These are phyloP conservation scores for Leucania comma DNA, from an alignment of 2,888 invertebrate genomes.

Conservation along the genomic window DNA sequence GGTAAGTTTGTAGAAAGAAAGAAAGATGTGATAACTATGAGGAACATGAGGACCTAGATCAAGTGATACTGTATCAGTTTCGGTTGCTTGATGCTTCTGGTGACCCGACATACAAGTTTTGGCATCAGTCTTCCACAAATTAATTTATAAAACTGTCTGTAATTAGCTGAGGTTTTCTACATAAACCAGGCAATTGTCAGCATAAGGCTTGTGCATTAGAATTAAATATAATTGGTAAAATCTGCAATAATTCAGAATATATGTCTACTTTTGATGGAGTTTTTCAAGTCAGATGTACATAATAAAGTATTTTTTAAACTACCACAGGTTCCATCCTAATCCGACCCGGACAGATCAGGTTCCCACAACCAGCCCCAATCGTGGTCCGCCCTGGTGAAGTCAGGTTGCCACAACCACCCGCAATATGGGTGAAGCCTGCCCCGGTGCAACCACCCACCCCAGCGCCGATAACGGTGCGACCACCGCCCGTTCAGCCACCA, in stretches of 20 bases:
- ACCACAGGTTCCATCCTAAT: constrained; percentile 77
- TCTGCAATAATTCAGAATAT: too few species aligned
- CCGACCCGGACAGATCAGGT: constrained; percentile 79
- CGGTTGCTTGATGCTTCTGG: too few species aligned
- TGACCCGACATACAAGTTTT: too few species aligned
- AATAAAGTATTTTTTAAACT: background rate
- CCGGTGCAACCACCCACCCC: constrained; percentile 76
- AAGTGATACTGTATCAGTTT: too few species aligned
- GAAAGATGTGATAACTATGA: background rate
- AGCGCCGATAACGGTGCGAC: constrained; percentile 75
- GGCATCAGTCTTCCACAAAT: too few species aligned
- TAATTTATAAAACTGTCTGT: too few species aligned
- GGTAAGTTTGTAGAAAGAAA: constrained; percentile 65
- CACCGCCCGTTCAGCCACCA: constrained; percentile 75
- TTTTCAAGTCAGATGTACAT: too few species aligned
- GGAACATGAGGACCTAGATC: too few species aligned
- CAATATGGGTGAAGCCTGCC: constrained; percentile 79
- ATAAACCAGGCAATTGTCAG: background rate
- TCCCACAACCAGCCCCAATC: constrained; percentile 75
- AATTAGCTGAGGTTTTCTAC: background rate
- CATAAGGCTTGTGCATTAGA: background rate
- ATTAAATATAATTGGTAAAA: background rate
- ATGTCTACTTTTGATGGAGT: too few species aligned
- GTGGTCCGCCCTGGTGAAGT: constrained; percentile 77
- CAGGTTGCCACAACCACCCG: constrained; percentile 70